phyloP scores from a whole-genome alignment of 2,797 vertebrate genomes.

The Oceanodroma leucorhoa region DNA sequence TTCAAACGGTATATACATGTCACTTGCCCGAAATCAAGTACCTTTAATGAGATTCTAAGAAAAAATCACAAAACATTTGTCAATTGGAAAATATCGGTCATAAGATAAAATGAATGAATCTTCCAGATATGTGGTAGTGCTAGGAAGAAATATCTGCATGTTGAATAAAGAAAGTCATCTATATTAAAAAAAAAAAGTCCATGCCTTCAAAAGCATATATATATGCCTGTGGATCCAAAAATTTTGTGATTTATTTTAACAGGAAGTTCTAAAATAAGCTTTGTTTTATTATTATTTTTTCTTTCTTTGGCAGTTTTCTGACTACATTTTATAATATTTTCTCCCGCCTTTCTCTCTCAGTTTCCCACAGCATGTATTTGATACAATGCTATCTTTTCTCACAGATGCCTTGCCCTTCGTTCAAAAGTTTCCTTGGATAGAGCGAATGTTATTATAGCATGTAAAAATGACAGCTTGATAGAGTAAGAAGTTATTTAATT shows the following conservation, averaged over 20 bases:
- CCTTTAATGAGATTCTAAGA: not conserved
- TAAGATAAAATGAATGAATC: not conserved
- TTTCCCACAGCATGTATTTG: not conserved
- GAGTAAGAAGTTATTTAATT: conserved; percentile 7
- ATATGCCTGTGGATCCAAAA: not conserved
- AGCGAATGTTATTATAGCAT: not conserved
- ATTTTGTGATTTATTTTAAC: not conserved
- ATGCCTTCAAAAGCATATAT: not conserved
- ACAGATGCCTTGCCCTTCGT: not conserved
- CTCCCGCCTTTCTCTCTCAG: not conserved
- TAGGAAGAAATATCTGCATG: not conserved
- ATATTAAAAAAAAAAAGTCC: not conserved
- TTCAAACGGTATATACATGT: not conserved
- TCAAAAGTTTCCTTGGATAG: not conserved
- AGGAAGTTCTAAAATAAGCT: not conserved
- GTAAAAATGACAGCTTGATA: not conserved
- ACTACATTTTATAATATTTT: not conserved
- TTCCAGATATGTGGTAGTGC: not conserved
- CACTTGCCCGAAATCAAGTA: not conserved
- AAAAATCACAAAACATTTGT: not conserved
- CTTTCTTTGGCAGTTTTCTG: not conserved
- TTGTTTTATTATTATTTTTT: not conserved
- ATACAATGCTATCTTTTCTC: not conserved
- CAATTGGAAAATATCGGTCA: not conserved
- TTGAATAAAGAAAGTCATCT: not conserved